phyloP scores from a whole-genome alignment of 2,113 vertebrate species.

The Nipponia nippon region DNA sequence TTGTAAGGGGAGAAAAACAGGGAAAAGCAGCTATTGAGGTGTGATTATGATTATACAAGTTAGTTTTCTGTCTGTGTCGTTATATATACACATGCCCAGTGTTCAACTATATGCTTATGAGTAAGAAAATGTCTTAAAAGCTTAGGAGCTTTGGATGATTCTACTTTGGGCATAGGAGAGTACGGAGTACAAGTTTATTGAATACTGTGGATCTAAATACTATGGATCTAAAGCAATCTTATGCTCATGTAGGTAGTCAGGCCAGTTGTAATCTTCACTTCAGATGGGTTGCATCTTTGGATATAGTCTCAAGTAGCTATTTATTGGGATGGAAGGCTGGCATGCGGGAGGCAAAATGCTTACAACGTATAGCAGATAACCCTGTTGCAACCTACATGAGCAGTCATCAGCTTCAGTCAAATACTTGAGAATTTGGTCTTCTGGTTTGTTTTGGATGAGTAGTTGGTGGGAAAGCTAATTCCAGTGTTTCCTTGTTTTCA shows the following conservation, averaged over 20 bases:
- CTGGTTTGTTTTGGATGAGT: neutral
- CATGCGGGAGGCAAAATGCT: neutral
- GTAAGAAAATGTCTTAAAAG: neutral
- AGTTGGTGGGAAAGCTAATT: neutral
- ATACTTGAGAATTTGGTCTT: neutral
- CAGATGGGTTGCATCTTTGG: neutral
- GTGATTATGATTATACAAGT: neutral
- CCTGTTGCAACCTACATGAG: fast-evolving
- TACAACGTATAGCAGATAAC: fast-evolving
- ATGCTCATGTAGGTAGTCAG: neutral
- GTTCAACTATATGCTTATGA: fast-evolving
- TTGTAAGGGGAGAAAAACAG: neutral
- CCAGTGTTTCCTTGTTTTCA: neutral
- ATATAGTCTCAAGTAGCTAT: neutral
- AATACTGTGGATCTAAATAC: no score
- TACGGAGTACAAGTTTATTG: neutral
- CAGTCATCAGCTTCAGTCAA: neutral
- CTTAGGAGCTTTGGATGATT: neutral
- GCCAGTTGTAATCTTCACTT: neutral
- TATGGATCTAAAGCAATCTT: fast-evolving
- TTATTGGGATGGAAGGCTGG: neutral
- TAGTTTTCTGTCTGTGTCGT: neutral
- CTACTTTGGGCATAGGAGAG: neutral
- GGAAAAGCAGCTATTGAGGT: neutral
- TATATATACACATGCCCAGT: fast-evolving